Base-by-base conservation (phyloP, 2,888 invertebrate species). In the Miltochrista miniata region DNA sequence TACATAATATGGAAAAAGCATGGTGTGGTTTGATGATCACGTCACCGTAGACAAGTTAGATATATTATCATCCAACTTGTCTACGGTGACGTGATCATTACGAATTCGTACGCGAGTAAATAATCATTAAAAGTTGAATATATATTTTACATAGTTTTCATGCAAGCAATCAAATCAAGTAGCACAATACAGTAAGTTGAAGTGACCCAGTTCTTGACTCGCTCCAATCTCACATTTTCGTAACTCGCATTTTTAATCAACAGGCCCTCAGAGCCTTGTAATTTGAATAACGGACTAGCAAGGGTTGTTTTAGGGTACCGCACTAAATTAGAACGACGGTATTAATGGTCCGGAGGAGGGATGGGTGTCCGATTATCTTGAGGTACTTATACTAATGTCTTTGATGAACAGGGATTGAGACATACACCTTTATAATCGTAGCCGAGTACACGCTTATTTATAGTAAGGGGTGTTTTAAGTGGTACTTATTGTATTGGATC, bases 241-340 rank as follows among this genome's bases (percentile, higher is more conserved):
- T 60, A 64, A 59, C 58, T 76, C 82, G 83, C 65, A 82, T 87
- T 87, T 87, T 87, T 85, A 87, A 87, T 85, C 80, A 83, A 73
- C 73, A 64, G 48, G 38, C 58, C 60, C 53, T 64, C 56, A 68
- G 61, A 58, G 59, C 76, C 61, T 64, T 71, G 76, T 79, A 75
- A 86, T 85, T 86, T 85, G 80, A 85, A 86, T 85, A 85, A 79
- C 70, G 73, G 71, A 56, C 59, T 58, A 51, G 56, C 64, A 59
- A 72, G 75, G 79, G 76, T 74, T 73, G 60, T 67, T 74, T 68
- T 64, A 68, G 68, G 67, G 64, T 58, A 48, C 70, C 67, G 59
- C 54, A 43, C 53, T 60, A 58, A 70, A 63, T 56, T 55, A 50
- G 48, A 61, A 63, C 56, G 54, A 48, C 52, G 43, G 12, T 41